Percentiles rank a stretch among this genome's conserved stretches.
Evolutionary conservation across 1,140 invertebrate genomes (phyloP).

Genomic region (Proales similis): DNA sequence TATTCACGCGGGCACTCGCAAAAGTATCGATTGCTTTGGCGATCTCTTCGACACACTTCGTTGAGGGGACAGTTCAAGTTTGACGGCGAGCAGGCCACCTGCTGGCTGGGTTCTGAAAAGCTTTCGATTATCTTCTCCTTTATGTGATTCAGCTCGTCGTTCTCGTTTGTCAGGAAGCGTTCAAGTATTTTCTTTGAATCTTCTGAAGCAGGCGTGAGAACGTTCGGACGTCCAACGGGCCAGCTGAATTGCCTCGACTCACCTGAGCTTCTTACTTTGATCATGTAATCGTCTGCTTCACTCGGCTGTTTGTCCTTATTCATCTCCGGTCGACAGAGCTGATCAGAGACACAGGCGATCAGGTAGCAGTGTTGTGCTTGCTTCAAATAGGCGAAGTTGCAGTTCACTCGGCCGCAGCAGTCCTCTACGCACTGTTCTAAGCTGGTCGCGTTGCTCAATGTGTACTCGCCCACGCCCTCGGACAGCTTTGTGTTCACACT

Average conservation of each 20-base stretch:
- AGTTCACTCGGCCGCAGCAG: not conserved
- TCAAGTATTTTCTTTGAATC: no score
- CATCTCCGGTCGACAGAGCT: not conserved
- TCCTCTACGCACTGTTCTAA: not conserved
- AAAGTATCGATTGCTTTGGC: not conserved
- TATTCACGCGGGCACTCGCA: conserved; percentile 20
- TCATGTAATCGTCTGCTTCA: not conserved
- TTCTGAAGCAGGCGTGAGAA: no score
- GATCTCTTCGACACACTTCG: not conserved
- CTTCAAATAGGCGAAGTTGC: not conserved
- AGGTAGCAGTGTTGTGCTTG: not conserved
- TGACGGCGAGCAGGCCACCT: not conserved
- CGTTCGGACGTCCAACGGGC: no score
- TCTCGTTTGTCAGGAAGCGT: not conserved
- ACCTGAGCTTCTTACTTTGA: not conserved
- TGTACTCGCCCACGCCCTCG: not conserved
- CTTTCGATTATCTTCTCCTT: not conserved
- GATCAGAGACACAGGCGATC: not conserved
- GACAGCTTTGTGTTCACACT: not conserved
- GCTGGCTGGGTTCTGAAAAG: not conserved
- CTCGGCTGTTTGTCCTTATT: not conserved
- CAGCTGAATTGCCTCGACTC: not conserved
- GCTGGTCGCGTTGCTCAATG: not conserved
- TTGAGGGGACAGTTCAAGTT: not conserved
- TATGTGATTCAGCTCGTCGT: not conserved